Evolutionary conservation across 1,140 invertebrate genomes (phyloP).

Genomic region (Drosophila burlai): DNA sequence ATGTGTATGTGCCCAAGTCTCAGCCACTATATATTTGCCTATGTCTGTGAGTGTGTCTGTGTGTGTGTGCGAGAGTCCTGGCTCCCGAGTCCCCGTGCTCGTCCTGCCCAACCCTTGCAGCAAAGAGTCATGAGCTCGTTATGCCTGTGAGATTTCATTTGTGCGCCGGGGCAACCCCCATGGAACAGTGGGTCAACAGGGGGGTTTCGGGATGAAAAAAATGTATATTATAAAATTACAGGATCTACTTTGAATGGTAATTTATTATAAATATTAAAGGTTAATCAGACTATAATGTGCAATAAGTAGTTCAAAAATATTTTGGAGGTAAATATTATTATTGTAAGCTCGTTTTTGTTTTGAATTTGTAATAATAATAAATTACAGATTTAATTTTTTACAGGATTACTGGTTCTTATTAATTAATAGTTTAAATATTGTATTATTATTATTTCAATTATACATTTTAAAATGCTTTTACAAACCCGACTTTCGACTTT

Average conservation of each 20-base stretch:
- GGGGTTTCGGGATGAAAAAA: not conserved
- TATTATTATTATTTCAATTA: not conserved
- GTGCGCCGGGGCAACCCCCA: conserved; percentile 65
- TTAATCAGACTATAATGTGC: not conserved
- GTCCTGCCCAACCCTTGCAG: conserved; percentile 72
- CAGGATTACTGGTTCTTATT: too few species aligned
- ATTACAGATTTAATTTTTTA: not conserved
- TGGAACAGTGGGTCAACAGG: conserved; percentile 35
- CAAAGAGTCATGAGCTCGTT: conserved; percentile 80
- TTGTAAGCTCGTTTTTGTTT: not conserved
- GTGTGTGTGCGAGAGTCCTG: conserved; percentile 31
- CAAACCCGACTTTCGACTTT: too few species aligned
- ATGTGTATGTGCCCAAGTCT: conserved; percentile 67
- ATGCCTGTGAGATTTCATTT: conserved; percentile 81
- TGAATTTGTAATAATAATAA: not conserved
- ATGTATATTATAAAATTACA: too few species aligned
- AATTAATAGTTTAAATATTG: too few species aligned
- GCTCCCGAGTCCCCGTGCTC: conserved; percentile 1
- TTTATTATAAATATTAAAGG: not conserved
- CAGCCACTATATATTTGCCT: conserved; percentile 53
- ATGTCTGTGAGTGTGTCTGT: conserved; percentile 44
- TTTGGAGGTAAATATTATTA: too few species aligned
- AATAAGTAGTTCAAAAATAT: too few species aligned
- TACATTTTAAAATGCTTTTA: not conserved
- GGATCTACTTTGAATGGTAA: too few species aligned